Evolutionary conservation across 2,888 invertebrate species (phyloP), one percentile per base, ranked within the genome.

Genomic region (Allygus modestus): DNA sequence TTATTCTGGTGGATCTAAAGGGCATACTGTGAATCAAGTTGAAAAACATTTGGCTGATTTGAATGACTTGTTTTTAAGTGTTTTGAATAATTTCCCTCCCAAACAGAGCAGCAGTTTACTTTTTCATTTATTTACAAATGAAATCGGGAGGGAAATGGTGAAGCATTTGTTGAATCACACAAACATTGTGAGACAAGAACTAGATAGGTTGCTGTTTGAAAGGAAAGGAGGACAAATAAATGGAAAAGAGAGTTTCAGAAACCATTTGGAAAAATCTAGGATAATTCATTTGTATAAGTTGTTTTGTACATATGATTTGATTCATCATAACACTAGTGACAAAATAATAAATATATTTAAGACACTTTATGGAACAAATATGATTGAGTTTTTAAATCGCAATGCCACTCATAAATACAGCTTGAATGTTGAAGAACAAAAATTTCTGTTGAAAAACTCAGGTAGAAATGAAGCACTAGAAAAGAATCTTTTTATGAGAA

Each of bases 41-140:
- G 65, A 65, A 28, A 65, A 65, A 26, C 65, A 65, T 65, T 17
- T 65, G 2, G 17, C 31, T 65, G 65, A 28, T 15, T 65, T 65
- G 31, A 5, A 31, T 17, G 28, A 65, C 31, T 28, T 31, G 31
- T 65, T 65, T 65, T 28, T 65, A 9, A 65, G 1, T 28, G 65
- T 15, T 28, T 26, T 65, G 31, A 28, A 15, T 15, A 65, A 65
- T 31, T 28, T 28, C 17, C 2, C 26, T 20, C 31, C 4, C 28
- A 71, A 41, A 1, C 33, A 71, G 41, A 41, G 23, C 15, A 37
- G 71, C 20, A 71, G 23, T 37, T 41, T 65, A 65, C 37, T 71
- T 41, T 71, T 71, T 71, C 20, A 71, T 71, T 4, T 41, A 71
- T 9, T 71, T 11, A 71, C 37, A 12, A 41, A 41, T 23, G 71